These are phyloP conservation scores for Dryobotodes eremita DNA, from an alignment of 2,888 invertebrate species.

Conservation along the genomic window DNA sequence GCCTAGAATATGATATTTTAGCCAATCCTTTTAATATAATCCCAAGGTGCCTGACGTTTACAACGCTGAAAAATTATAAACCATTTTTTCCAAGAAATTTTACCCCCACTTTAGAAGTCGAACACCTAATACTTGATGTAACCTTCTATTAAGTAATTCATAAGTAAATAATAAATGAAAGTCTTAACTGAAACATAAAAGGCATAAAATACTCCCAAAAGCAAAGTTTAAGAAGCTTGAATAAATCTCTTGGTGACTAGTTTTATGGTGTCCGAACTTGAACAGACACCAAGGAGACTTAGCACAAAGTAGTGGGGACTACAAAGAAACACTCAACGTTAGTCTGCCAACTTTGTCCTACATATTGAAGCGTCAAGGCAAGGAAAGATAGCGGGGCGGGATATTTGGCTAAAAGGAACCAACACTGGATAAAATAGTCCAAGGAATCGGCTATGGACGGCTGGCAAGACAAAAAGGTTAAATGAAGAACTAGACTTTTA, in stretches of 20 bases:
- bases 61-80: neutral
- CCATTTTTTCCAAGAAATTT: neutral
- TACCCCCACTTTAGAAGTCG: neutral
- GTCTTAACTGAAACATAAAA: neutral
- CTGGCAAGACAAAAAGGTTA: neutral
- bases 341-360: conserved; percentile 49
- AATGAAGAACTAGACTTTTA: neutral
- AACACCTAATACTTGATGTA: neutral
- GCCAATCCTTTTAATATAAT: neutral
- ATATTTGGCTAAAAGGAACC: neutral
- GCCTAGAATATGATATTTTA: neutral
- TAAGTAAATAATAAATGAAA: conserved; percentile 4
- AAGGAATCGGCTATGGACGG: neutral
- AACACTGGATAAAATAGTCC: neutral
- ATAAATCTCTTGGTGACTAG: conserved; percentile 59
- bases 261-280: conserved; percentile 67
- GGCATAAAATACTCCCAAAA: conserved; percentile 14
- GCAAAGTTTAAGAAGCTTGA: conserved; percentile 50
- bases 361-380: conserved; percentile 10
- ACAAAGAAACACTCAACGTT: conserved; percentile 60
- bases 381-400: neutral
- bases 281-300: conserved; percentile 59
- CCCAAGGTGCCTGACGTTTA: neutral
- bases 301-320: conserved; percentile 53
- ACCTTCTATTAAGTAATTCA: neutral